phyloP scores from a whole-genome alignment of 2,888 invertebrate species.

The Mylabris sibirica region DNA sequence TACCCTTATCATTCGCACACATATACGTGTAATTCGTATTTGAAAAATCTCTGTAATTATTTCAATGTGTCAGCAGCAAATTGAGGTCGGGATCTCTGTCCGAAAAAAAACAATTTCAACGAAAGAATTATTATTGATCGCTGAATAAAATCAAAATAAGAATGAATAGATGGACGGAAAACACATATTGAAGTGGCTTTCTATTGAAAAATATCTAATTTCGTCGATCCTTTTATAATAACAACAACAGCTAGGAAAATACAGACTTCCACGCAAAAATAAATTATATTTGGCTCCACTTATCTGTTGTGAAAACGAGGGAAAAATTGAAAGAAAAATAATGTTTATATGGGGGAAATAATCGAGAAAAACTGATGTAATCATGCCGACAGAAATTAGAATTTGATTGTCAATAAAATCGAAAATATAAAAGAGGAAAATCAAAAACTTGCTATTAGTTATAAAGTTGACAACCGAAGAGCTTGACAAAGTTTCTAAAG shows the following conservation, averaged over 20 bases:
- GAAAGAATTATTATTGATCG: too few species aligned
- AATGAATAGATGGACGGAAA: not conserved
- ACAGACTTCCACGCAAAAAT: not conserved
- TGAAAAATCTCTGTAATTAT: not conserved
- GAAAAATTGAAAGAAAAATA: not conserved
- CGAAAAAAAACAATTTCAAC: not conserved
- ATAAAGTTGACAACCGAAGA: not conserved
- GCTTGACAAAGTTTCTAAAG: not conserved
- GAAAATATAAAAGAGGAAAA: not conserved
- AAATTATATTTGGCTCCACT: conserved; percentile 6
- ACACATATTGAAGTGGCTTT: not conserved
- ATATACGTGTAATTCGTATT: too few species aligned
- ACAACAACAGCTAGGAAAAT: not conserved
- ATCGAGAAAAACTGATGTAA: not conserved
- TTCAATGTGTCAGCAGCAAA: not conserved
- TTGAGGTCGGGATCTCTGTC: too few species aligned
- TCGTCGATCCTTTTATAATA: not conserved
- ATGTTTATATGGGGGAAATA: not conserved
- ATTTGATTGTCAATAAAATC: too few species aligned
- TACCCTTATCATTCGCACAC: not conserved
- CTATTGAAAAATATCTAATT: conserved; percentile 7
- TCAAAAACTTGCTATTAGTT: not conserved
- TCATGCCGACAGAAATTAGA: not conserved
- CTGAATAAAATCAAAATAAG: too few species aligned
- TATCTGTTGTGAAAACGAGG: not conserved